Base-by-base conservation (phyloP, 2,797 vertebrate genomes). In the Capromys pilorides region DNA sequence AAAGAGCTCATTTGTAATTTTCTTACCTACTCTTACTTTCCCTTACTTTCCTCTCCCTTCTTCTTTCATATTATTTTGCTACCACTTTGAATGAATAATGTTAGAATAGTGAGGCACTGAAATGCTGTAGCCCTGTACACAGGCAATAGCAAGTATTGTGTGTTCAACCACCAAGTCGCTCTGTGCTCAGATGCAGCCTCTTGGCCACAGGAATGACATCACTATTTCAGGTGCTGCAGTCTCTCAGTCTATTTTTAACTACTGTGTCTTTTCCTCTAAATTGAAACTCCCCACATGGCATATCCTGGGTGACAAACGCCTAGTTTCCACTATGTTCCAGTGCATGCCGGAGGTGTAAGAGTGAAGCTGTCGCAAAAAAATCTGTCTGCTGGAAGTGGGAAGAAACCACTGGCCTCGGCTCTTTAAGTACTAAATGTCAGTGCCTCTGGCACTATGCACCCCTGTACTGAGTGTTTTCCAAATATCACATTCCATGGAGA, bases 81-180 rank as follows among this genome's bases (percentile, higher is more conserved):
- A 21, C 61, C 24, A 22, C 61, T 36, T 73, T 16, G 73, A 26
- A 41, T 67, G 26, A 61, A n/a, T 41, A 73, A 36, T 1, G 1
- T 81, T 28, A 39, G 45, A 57, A 49, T 2, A 13, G 19, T 2
- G 12, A 57, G 19, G 6, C 39, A 49, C 18, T 84, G 69, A 79
- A 39, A 12, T 26, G 13, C 14, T 54, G 4, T 9, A 79, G 51
- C 73, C 91, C 39, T 51, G 7, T 33, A 21, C 11, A 64, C 12
- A 31, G 67, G 22, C 51, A 51, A 0, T 5, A n/a, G 85, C 28
- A 49, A 45, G 7, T 1, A 12, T 36, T 21, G 39, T 3, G 5
- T 5, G 22, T 21, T 7, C 45, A 39, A 49, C 0, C 24, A 45
- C 4, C 4, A 0, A 12, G n/a, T 67, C 13, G 2, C 49, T 45